Evolutionary conservation across 1,140 invertebrate genomes (phyloP).

Genomic region (Ephestia elutella): DNA sequence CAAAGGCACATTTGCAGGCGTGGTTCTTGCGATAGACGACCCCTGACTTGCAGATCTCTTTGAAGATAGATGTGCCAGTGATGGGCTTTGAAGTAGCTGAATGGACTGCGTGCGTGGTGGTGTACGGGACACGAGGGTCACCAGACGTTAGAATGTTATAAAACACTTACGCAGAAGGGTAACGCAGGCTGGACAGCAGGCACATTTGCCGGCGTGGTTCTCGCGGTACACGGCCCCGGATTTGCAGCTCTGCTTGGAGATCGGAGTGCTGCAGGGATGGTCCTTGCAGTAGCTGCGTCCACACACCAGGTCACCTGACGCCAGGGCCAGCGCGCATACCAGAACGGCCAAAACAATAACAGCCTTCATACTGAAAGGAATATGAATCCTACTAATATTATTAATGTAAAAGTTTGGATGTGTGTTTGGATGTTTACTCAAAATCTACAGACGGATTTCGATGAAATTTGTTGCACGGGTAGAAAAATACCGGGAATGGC

Average conservation of each 20-base stretch:
- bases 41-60: slow-evolving; percentile 42
- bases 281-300: slow-evolving; percentile 59
- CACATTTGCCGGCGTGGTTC: slow-evolving; percentile 62
- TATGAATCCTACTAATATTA: neutral
- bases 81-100: no score
- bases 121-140: no score
- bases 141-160: no score
- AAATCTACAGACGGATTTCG: no score
- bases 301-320: slow-evolving; percentile 55
- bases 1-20: no score
- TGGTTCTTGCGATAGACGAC: no score
- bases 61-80: slow-evolving; percentile 33
- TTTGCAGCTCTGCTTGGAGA: slow-evolving; percentile 38
- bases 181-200: slow-evolving; percentile 64
- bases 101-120: no score
- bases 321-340: slow-evolving; percentile 40
- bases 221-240: slow-evolving; percentile 41
- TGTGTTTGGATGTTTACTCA: no score
- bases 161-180: slow-evolving; percentile 54
- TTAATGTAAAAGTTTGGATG: no score
- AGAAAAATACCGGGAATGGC: no score
- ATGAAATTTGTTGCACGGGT: no score
- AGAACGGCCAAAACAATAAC: slow-evolving; percentile 40
- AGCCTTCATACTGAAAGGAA: slow-evolving; percentile 51
- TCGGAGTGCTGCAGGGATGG: slow-evolving; percentile 37